Evolutionary conservation across 92 coral and sea anemone species (phyloP), one percentile per base, ranked within the genome.

Genomic region (Micromussa lordhowensis): DNA sequence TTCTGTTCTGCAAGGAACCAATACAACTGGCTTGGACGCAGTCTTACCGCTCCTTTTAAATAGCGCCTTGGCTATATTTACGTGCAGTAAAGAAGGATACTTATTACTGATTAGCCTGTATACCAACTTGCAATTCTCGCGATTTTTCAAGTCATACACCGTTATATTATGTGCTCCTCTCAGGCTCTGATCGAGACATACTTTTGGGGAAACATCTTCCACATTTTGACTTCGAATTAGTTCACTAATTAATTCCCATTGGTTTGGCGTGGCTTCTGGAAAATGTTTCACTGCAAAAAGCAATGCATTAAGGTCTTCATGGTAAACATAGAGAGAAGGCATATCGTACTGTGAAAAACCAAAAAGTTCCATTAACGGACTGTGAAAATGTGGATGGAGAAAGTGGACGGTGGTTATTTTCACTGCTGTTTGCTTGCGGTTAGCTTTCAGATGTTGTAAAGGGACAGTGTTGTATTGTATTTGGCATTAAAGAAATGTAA

Each of bases 161-260:
- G 63, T 49, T 21, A 77, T 49, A 77, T 77, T 49, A 36, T 74
- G 5, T 72, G 77, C 15, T 76, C 26, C 36, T 76, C 5, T 44
- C 34, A 76, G 21, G 80, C 59, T 76, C 80, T 76, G 80, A 11
- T 76, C 80, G 80, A 76, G 80, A 76, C 80, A 77, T 12, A 77
- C 80, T 77, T 49, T 49, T n/a, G 80, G 80, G 80, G 80, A 49
- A n/a, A 35, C 12, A 6, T 9, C n/a, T 76, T 76, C 80, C 80
- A 76, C 61, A 76, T 76, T 76, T 48, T 76, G 80, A 76, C 61
- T 76, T 48, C 80, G 59, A 48, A 76, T 76, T 44, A 76, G 59
- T 59, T 76, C 80, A 13, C 63, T 18, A 77, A 49, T 77, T 48
- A 77, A 53, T 53, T 49, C 63, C 13, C 80, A 49, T 26, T 34